Base-by-base conservation (phyloP, 2,797 vertebrate genomes). In the Cyclura pinguis region DNA sequence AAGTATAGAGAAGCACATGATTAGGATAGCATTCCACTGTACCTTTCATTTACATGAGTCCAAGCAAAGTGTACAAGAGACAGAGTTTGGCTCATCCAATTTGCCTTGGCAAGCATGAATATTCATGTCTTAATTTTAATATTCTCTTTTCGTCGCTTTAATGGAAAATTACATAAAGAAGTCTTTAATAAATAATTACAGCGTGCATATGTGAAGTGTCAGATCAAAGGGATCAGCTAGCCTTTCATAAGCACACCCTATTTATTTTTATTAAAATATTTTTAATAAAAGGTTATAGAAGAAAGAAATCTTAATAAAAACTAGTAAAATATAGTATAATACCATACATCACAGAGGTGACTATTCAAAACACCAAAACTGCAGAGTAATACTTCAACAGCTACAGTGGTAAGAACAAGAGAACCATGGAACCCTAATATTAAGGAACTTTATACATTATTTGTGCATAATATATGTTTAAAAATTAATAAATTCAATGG, bases 171-270 rank as follows among this genome's bases (percentile, higher is more conserved):
- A 92, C n/a, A 0, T 95, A 62, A 90, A 95, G 90, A 94, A 94
- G 57, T 91, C 90, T 93, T 96, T 93, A 96, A 96, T 96, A 96
- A 96, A 95, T 94, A 95, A 96, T 95, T 92, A 91, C 78, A 86
- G 32, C 78, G 89, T 74, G 92, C 87, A 91, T 85, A 94, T 94
- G 88, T 16, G 78, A 94, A 93, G 90, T 81, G 86, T 94, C 89
- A 95, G 95, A 96, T 96, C 94, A 96, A 95, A 96, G 96, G 90
- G 86, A 93, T 89, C 74, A 91, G 90, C 73, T 64, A 74, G 38
- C 16, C 86, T 91, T 94, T 93, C 83, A 89, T 83, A 95, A 94
- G 91, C 85, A 92, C 91, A 78, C 72, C 94, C 92, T 74, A 94
- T 94, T 94, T 92, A 90, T 94, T 96, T 93, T 90, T 92, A 92